Conservation (phyloP, 2,797 vertebrate species). For the Aldrovandia affinis region DNA sequence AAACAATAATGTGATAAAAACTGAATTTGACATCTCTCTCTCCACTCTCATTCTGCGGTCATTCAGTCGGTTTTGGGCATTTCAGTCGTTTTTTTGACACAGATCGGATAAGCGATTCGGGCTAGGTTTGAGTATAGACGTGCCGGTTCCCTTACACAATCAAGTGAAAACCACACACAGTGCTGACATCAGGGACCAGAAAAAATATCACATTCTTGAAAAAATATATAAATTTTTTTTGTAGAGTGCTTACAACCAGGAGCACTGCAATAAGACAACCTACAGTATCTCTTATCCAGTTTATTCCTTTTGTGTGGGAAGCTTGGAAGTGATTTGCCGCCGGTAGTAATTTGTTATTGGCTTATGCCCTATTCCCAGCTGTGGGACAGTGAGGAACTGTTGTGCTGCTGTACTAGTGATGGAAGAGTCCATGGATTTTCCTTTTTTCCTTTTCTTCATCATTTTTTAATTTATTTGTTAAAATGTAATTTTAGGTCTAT, state of each 20-base stretch:
- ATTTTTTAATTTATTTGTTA: neutral
- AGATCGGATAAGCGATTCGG: too few relatives aligned
- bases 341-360: neutral
- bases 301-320: neutral
- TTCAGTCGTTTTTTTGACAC: neutral
- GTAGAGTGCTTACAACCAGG: neutral
- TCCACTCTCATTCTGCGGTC: neutral
- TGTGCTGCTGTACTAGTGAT: neutral
- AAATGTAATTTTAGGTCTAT: too few relatives aligned
- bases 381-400: neutral
- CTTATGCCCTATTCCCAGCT: neutral
- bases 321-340: neutral
- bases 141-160: neutral
- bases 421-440: neutral
- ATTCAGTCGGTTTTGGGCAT: neutral
- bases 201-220: neutral
- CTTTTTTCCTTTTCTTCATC: neutral
- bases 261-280: neutral
- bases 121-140: too few relatives aligned
- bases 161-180: neutral
- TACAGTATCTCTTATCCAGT: neutral
- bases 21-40: slow-evolving; percentile 9
- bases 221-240: neutral
- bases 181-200: neutral
- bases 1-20: slow-evolving; percentile 8